These are phyloP conservation scores for Caenorhabditis uteleia DNA, from an alignment of 2,888 invertebrate genomes.

Conservation along the genomic window DNA sequence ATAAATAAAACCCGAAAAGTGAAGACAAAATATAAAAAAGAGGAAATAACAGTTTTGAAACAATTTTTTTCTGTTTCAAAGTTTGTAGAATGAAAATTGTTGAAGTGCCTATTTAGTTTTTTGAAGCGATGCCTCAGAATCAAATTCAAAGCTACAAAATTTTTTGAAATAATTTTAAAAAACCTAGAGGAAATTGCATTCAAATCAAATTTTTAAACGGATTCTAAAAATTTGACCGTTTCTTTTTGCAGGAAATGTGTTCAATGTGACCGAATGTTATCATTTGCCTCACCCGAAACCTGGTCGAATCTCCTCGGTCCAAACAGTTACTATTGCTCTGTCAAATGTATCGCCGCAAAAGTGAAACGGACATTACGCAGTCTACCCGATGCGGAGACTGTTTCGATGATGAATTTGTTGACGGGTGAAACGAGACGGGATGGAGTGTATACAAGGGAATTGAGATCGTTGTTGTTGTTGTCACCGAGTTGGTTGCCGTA, in stretches of 20 bases:
- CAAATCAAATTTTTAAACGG: too few species aligned
- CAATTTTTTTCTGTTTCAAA: too few species aligned
- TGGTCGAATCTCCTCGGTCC: constrained; percentile 23
- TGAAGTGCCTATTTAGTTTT: too few species aligned
- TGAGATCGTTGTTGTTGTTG: constrained; percentile 27
- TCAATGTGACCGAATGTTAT: constrained; percentile 17
- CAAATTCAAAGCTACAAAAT: too few species aligned
- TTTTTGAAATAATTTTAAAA: too few species aligned
- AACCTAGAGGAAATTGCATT: too few species aligned
- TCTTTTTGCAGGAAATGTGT: constrained; percentile 34
- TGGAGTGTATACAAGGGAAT: constrained; percentile 28
- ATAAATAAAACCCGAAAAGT: too few species aligned
- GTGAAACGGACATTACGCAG: constrained; percentile 1
- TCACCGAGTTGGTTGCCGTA: constrained; percentile 30
- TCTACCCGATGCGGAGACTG: constrained; percentile 13
- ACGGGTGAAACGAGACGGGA: constrained; percentile 17
- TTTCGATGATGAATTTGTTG: constrained; percentile 21
- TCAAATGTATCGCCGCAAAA: constrained; percentile 29
- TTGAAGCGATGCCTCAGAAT: too few species aligned
- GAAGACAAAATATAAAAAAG: too few species aligned
- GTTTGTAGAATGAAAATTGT: too few species aligned
- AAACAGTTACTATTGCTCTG: constrained; percentile 26
- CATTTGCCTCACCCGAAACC: not conserved
- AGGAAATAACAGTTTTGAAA: too few species aligned
- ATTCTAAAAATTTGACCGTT: not conserved